Evolutionary conservation across 2,888 invertebrate genomes (phyloP).

Genomic region (Catocala nupta): DNA sequence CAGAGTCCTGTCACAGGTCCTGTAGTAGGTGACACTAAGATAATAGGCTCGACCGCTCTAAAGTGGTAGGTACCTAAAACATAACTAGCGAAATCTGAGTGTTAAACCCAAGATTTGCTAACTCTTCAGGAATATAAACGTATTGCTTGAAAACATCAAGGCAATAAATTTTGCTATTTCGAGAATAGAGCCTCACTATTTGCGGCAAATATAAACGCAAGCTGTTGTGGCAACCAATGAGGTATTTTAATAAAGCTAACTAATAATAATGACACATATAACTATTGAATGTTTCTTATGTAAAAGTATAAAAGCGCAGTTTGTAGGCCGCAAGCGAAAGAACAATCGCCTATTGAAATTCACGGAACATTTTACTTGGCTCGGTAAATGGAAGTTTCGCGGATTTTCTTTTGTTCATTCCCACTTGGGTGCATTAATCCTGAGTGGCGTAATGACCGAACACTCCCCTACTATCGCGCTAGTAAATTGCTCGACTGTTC

Average conservation of each 20-base stretch:
- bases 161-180: too few relatives aligned
- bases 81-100: too few relatives aligned
- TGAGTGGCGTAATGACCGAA: conserved; percentile 63
- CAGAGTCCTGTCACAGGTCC: too few relatives aligned
- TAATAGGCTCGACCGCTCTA: too few relatives aligned
- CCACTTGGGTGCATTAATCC: conserved; percentile 62
- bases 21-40: too few relatives aligned
- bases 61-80: too few relatives aligned
- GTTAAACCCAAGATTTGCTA: too few relatives aligned
- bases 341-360: conserved; percentile 61
- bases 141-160: too few relatives aligned
- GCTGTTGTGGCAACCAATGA: too few relatives aligned
- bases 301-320: conserved; percentile 7
- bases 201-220: too few relatives aligned
- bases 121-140: too few relatives aligned
- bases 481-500: conserved; percentile 66
- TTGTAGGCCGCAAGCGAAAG: conserved; percentile 25
- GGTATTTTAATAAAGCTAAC: neutral
- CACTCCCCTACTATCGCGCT: conserved; percentile 71
- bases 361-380: conserved; percentile 43
- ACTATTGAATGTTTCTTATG: conserved; percentile 6
- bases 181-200: too few relatives aligned
- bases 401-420: conserved; percentile 48
- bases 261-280: conserved; percentile 5
- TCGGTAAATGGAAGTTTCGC: conserved; percentile 44